Evolutionary conservation across 2,113 vertebrate genomes (phyloP).

Genomic region (Carettochelys insculpta): DNA sequence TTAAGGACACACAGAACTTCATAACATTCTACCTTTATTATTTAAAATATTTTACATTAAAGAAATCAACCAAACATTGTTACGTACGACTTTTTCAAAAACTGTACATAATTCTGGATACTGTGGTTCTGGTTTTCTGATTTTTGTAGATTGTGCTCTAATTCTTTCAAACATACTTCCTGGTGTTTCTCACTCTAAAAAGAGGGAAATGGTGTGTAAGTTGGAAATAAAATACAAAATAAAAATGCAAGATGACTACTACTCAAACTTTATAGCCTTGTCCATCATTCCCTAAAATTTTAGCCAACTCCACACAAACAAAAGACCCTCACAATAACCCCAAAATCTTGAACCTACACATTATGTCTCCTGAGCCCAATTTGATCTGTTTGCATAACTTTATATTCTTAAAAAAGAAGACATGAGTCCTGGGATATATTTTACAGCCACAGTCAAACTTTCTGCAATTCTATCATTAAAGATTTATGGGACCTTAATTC

Average conservation of each 20-base stretch:
- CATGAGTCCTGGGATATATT: background rate
- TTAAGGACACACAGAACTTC: background rate
- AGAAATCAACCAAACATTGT: slow-evolving; percentile 83
- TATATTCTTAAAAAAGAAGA: background rate
- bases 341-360: background rate
- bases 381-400: background rate
- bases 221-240: slow-evolving; percentile 1
- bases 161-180: slow-evolving; percentile 83
- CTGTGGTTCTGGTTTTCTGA: slow-evolving; percentile 86
- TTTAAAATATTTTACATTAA: background rate
- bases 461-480: background rate
- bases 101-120: slow-evolving; percentile 88
- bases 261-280: background rate
- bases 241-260: background rate
- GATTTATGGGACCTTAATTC: background rate
- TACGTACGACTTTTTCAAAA: slow-evolving; percentile 86
- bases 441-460: background rate
- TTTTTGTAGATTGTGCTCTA: slow-evolving; percentile 86
- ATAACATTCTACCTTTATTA: background rate
- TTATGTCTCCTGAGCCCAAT: background rate
- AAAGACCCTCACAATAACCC: background rate
- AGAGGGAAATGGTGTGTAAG: background rate
- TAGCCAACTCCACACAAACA: background rate
- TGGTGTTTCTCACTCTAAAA: slow-evolving; percentile 81
- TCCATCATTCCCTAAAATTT: background rate